These are phyloP conservation scores for Acromyrmex heyeri DNA, from an alignment of 1,140 invertebrate species.

Conservation along the genomic window DNA sequence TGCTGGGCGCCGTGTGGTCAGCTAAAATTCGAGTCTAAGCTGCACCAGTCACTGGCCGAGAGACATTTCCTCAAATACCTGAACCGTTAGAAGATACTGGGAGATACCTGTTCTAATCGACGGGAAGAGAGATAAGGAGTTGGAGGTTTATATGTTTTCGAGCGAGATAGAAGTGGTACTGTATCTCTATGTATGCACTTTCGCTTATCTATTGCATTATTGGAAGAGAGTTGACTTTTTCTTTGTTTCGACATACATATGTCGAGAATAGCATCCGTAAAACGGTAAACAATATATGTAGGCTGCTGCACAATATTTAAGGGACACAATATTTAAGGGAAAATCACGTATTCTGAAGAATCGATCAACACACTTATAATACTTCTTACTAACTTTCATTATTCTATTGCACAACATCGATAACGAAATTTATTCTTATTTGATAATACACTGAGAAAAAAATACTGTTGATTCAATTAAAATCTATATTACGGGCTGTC, in stretches of 20 bases:
- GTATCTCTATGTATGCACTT: background rate
- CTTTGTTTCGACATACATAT: constrained; percentile 72
- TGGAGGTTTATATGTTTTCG: background rate
- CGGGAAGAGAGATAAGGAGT: background rate
- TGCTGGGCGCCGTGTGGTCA: constrained; percentile 43
- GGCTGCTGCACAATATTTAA: constrained; percentile 63
- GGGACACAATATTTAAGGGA: constrained; percentile 51
- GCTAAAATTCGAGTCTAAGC: constrained; percentile 44
- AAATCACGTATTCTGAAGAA: background rate
- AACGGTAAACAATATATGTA: constrained; percentile 76
- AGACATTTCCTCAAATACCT: constrained; percentile 66
- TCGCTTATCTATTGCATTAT: constrained; percentile 21
- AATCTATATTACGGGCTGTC: too few species aligned
- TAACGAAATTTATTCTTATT: background rate
- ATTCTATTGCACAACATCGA: background rate
- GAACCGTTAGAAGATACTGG: background rate
- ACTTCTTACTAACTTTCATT: background rate
- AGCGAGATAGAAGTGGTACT: background rate
- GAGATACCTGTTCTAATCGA: constrained; percentile 13
- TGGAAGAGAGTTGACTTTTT: constrained; percentile 48
- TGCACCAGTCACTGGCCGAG: constrained; percentile 4
- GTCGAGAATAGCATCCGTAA: constrained; percentile 75
- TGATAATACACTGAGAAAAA: too few species aligned
- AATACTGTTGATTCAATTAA: too few species aligned
- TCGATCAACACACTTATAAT: background rate